A percentile compares a stretch with the other conserved stretches of the same genome.
phyloP scores from a whole-genome alignment of 2,113 vertebrate species.

The Anolis carolinensis region DNA sequence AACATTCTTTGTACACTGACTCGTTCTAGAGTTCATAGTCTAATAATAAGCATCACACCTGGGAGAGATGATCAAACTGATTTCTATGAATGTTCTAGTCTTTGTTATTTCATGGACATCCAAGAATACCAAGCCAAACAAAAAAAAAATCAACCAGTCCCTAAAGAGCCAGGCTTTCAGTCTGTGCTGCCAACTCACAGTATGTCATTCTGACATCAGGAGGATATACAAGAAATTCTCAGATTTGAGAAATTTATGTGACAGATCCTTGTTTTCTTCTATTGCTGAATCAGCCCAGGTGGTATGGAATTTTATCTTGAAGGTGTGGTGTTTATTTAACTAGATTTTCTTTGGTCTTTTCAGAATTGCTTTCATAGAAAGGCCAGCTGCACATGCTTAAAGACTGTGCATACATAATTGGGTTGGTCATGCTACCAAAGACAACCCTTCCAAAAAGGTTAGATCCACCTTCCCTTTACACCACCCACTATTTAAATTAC shows the following conservation, averaged over 20 bases:
- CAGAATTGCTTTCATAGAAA: not conserved
- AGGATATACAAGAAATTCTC: not conserved
- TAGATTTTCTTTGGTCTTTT: not conserved
- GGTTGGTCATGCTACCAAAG: conserved; percentile 13
- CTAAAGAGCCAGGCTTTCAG: not conserved
- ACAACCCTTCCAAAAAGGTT: not conserved
- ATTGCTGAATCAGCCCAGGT: conserved; percentile 38
- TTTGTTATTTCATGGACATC: not conserved
- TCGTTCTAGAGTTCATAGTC: not conserved
- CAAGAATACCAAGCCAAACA: not conserved
- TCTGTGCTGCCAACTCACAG: not conserved
- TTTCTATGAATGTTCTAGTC: not conserved
- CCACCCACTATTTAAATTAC: conserved; percentile 1
- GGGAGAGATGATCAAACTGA: conserved; percentile 2
- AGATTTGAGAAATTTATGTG: conserved; percentile 25
- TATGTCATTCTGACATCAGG: not conserved
- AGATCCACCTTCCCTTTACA: not conserved
- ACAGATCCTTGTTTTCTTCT: conserved; percentile 31
- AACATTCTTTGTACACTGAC: not conserved
- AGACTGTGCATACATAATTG: not conserved
- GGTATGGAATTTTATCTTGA: conserved; percentile 25
- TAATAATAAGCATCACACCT: not conserved
- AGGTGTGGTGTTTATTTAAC: conserved; percentile 40
- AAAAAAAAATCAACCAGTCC: not conserved
- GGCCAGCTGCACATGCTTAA: not conserved